Evolutionary conservation across 2,888 invertebrate genomes (phyloP), one percentile per base, ranked within the genome.

Genomic region (Synergus itoensis): DNA sequence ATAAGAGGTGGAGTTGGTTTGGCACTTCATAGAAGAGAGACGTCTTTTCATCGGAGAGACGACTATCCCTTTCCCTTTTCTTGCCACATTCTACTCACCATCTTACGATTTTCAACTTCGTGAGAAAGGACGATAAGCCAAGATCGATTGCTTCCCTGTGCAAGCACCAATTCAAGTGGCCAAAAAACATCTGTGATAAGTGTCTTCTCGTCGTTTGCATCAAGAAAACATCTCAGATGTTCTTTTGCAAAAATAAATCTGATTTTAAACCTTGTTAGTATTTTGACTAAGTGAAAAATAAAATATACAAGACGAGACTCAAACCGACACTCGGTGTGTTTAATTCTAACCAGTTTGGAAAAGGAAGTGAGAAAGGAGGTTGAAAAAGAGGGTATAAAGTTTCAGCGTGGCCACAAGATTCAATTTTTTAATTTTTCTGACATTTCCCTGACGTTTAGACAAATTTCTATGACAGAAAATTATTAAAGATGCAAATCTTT

Each of bases 111-210:
- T 67, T 18, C 18, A 57, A n/a, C 28, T 73, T 73, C 36, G 2
- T 5, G 53, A 53, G 12, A 73, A 73, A 53, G 62, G 21, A 65
- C 79, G 81, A 82, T 83, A 84, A 84, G 80, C 77, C 77, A 80
- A 82, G 83, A 84, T 83, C 79, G 83, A 83, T 83, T 79, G 80
- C 78, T 76, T 75, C 64, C 43, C 73, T 77, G 75, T 57, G 41
- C 65, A 48, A 69, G 63, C 77, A 41, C 65, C 45, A 69, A 48
- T 69, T 69, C 69, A 45, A 69, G 69, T 5, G 16, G 48, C 28
- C 14, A 69, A 48, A 69, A 69, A 48, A 65, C 64, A 4, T 40
- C 41, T n/a, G n/a, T 65, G 64, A 60, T 12, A 60, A 60, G 60
- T 60, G 21, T 18, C 64, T 11, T 40, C 41, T 65, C 28, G 5